These are phyloP conservation scores for Amphimallon solstitiale DNA, from an alignment of 2,888 invertebrate species.

Conservation along the genomic window DNA sequence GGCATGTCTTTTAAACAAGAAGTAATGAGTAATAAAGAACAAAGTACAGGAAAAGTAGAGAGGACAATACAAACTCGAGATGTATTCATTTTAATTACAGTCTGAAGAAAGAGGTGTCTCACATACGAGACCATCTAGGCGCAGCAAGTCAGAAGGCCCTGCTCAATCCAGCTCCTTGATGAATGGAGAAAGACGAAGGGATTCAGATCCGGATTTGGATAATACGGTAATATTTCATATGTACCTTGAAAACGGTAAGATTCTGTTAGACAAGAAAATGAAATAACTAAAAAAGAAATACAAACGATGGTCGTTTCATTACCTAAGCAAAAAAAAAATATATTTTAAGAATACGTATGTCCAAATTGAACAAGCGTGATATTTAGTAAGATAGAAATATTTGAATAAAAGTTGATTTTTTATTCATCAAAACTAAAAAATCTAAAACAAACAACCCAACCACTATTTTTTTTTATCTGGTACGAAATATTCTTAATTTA, in stretches of 20 bases:
- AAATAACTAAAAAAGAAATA: neutral
- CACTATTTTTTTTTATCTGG: too few species aligned
- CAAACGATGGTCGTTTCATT: slow-evolving; percentile 17
- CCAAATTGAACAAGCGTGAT: too few species aligned
- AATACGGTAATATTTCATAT: slow-evolving; percentile 56
- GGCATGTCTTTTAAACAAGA: slow-evolving; percentile 43
- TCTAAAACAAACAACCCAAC: too few species aligned
- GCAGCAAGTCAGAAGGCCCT: slow-evolving; percentile 84
- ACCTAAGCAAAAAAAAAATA: neutral
- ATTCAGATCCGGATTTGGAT: slow-evolving; percentile 62
- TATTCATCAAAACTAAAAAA: too few species aligned
- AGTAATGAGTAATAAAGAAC: slow-evolving; percentile 17
- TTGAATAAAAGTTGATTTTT: too few species aligned
- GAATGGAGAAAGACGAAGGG: slow-evolving; percentile 60
- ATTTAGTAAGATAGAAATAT: too few species aligned
- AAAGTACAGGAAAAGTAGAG: slow-evolving; percentile 3
- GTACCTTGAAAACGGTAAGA: slow-evolving; percentile 35
- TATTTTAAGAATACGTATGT: too few species aligned
- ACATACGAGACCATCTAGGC: slow-evolving; percentile 72
- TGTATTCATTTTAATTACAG: slow-evolving; percentile 67
- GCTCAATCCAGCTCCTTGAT: slow-evolving; percentile 59
- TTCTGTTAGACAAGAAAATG: slow-evolving; percentile 5
- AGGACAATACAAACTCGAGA: slow-evolving; percentile 55
- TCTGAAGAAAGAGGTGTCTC: slow-evolving; percentile 74
- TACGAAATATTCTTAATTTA: too few species aligned